phyloP scores from a whole-genome alignment of 2,888 invertebrate genomes.

The Thumatha senex region DNA sequence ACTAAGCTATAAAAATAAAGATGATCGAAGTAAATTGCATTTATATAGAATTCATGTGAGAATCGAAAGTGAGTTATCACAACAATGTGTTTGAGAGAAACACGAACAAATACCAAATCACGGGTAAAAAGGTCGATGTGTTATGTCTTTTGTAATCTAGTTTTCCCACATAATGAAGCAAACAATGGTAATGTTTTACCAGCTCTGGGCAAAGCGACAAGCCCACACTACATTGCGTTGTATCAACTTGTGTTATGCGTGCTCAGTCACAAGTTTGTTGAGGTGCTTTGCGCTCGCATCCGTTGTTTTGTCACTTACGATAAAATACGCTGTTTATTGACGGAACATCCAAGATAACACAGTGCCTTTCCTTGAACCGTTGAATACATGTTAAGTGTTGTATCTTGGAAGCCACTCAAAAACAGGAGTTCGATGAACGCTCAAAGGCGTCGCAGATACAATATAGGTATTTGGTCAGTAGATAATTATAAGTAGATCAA shows the following conservation, averaged over 20 bases:
- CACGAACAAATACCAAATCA: slow-evolving; percentile 26
- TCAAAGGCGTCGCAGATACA: slow-evolving; percentile 49
- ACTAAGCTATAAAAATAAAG: not conserved
- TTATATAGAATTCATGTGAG: slow-evolving; percentile 15
- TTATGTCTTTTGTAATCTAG: slow-evolving; percentile 64
- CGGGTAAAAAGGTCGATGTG: slow-evolving; percentile 50
- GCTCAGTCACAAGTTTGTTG: slow-evolving; percentile 62
- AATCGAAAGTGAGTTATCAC: slow-evolving; percentile 33
- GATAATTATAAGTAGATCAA: slow-evolving; percentile 25
- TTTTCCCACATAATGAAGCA: slow-evolving; percentile 67
- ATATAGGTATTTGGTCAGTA: slow-evolving; percentile 60
- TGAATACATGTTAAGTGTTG: slow-evolving; percentile 43
- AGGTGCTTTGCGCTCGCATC: slow-evolving; percentile 61
- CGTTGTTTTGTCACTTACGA: slow-evolving; percentile 38
- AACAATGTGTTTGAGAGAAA: slow-evolving; percentile 30
- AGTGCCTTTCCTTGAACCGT: slow-evolving; percentile 40
- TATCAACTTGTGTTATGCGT: slow-evolving; percentile 28
- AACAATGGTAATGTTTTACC: slow-evolving; percentile 74
- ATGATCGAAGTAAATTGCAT: not conserved
- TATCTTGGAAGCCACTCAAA: slow-evolving; percentile 37
- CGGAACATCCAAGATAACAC: slow-evolving; percentile 37
- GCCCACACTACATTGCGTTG: slow-evolving; percentile 47
- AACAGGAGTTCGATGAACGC: slow-evolving; percentile 63
- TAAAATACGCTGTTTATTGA: slow-evolving; percentile 47
- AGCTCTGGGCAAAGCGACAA: slow-evolving; percentile 54